Evolutionary conservation across 2,797 vertebrate genomes (phyloP).

Genomic region (Peromyscus eremicus): DNA sequence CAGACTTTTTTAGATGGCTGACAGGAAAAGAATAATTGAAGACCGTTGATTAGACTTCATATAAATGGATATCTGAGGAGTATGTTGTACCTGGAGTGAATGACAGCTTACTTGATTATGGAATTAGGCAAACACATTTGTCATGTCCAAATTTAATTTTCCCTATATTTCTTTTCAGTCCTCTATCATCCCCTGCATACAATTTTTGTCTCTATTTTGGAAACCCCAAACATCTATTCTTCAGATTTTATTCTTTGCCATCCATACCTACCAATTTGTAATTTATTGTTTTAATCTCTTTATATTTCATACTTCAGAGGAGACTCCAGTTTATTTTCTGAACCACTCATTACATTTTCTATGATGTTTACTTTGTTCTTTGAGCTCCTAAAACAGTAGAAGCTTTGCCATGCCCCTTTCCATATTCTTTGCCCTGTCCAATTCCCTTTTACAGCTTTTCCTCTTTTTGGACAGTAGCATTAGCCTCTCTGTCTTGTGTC

Average conservation of each 20-base stretch:
- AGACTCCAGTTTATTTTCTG: not conserved
- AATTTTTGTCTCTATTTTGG: not conserved
- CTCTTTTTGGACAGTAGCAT: not conserved
- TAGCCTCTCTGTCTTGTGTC: not conserved
- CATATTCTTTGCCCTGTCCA: not conserved
- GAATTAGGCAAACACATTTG: not conserved
- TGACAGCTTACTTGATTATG: not conserved
- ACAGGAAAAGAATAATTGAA: not conserved
- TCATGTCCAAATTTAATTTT: conserved; percentile 32
- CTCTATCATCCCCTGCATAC: not conserved
- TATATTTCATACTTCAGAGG: not conserved
- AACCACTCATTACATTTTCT: not conserved
- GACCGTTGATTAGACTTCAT: not conserved
- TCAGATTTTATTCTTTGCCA: conserved; percentile 20
- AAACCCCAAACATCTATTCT: not conserved
- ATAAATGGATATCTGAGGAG: not conserved
- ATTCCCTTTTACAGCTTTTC: not conserved
- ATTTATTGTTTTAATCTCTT: conserved; percentile 35
- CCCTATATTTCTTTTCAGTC: not conserved
- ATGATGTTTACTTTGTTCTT: conserved; percentile 2
- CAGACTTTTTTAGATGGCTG: not conserved
- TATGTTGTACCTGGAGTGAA: not conserved
- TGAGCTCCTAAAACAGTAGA: not conserved
- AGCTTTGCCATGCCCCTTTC: not conserved
- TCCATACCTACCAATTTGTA: not conserved